Evolutionary conservation across 2,113 vertebrate species (phyloP).

Genomic region (Syngnathoides biaculeatus): DNA sequence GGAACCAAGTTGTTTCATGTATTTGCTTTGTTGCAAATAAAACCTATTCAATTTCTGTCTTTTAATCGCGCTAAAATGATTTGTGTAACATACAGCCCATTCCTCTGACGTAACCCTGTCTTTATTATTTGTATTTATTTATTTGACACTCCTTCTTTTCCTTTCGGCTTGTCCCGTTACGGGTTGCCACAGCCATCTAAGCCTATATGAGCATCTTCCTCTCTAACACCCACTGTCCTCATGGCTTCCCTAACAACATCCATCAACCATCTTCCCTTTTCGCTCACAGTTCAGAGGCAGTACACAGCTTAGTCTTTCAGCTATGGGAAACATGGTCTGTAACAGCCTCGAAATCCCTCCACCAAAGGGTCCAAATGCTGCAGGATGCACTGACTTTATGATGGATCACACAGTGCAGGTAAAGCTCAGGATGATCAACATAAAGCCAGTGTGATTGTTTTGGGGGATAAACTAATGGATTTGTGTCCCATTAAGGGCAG

Average conservation of each 20-base stretch:
- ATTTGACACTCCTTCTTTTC: too few species aligned
- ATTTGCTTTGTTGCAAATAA: too few species aligned
- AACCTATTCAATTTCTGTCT: too few species aligned
- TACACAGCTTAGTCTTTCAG: conserved; percentile 14
- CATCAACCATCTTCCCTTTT: not conserved
- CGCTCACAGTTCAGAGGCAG: conserved; percentile 38
- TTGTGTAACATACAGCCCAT: not conserved
- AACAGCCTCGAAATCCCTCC: conserved; percentile 76
- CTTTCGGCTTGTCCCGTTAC: too few species aligned
- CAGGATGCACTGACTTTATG: conserved; percentile 92
- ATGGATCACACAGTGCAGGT: conserved; percentile 80
- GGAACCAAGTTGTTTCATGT: too few species aligned
- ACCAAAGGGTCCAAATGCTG: conserved; percentile 79
- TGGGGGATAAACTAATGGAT: not conserved
- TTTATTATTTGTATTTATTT: not conserved
- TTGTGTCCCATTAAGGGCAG: conserved; percentile 72
- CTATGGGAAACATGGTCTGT: conserved; percentile 69
- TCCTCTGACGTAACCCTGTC: not conserved
- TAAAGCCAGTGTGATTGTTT: not conserved
- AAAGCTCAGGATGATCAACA: conserved; percentile 2
- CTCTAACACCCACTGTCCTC: too few species aligned
- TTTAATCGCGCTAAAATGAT: not conserved
- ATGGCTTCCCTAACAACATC: too few species aligned
- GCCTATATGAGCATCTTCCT: too few species aligned
- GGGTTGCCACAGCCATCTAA: too few species aligned